These are phyloP conservation scores for Hafferia zeledoni DNA, from an alignment of 2,797 vertebrate genomes.

Conservation along the genomic window DNA sequence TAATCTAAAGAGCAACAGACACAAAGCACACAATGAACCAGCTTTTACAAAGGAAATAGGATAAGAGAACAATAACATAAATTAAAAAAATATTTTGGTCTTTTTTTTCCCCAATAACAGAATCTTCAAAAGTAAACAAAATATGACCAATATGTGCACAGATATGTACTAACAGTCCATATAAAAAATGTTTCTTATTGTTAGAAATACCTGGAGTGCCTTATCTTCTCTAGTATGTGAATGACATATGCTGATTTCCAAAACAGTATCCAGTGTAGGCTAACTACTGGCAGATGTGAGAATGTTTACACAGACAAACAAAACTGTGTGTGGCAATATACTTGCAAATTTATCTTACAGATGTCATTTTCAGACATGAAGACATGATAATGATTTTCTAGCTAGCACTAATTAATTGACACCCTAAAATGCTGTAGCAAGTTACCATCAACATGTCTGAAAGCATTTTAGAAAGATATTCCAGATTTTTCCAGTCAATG, in stretches of 20 bases:
- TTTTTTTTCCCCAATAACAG: neutral
- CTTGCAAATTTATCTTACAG: conserved; percentile 19
- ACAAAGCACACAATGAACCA: neutral
- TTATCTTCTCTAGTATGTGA: conserved; percentile 11
- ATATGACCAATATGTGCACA: neutral
- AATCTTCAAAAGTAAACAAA: neutral
- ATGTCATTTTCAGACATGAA: conserved; percentile 24
- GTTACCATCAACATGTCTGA: neutral
- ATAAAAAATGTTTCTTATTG: neutral
- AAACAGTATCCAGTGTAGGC: neutral
- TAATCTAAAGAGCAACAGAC: neutral
- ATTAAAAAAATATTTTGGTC: neutral
- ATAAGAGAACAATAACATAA: neutral
- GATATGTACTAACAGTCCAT: neutral
- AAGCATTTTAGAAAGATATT: neutral
- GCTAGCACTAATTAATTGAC: neutral
- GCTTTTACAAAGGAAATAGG: neutral
- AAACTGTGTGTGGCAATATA: neutral
- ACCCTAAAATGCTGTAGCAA: neutral
- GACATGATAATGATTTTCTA: neutral
- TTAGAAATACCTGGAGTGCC: neutral
- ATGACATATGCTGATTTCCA: neutral
- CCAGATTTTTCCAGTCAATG: neutral
- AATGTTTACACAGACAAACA: conserved; percentile 18
- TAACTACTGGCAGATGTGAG: neutral